Evolutionary conservation across 2,113 vertebrate species (phyloP).

Genomic region (Gymnobelideus leadbeateri): DNA sequence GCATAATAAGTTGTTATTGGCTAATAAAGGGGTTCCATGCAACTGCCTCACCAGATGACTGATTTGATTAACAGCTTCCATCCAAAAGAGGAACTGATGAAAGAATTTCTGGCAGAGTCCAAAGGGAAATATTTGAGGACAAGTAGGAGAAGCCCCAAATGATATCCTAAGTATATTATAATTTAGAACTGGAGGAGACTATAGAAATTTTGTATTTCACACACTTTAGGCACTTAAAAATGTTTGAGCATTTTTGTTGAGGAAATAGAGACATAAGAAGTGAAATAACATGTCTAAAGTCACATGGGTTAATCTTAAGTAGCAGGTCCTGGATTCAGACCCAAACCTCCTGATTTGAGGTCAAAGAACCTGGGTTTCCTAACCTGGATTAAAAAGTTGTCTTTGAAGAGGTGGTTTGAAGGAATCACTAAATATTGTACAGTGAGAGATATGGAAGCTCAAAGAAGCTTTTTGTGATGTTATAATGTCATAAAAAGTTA

Average conservation of each 20-base stretch:
- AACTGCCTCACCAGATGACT: neutral
- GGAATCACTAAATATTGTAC: neutral
- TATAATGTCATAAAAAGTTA: neutral
- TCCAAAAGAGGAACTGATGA: neutral
- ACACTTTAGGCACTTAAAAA: neutral
- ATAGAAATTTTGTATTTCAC: neutral
- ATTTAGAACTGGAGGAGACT: neutral
- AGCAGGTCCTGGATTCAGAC: neutral
- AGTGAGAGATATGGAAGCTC: neutral
- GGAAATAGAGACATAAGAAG: neutral
- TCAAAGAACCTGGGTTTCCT: neutral
- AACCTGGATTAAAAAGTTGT: slow-evolving; percentile 40
- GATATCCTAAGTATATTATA: neutral
- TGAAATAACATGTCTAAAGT: neutral
- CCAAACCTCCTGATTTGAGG: neutral
- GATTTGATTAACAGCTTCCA: slow-evolving; percentile 31
- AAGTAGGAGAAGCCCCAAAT: neutral
- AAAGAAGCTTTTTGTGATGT: neutral
- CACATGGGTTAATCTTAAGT: neutral
- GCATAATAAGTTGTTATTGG: slow-evolving; percentile 26
- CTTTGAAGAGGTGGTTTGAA: slow-evolving; percentile 28
- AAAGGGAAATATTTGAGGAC: neutral
- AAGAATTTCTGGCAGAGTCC: neutral
- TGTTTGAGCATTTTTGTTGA: neutral
- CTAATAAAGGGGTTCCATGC: slow-evolving; percentile 40